These are phyloP conservation scores for Protophormia terraenovae DNA, from an alignment of 2,888 invertebrate species.

Conservation along the genomic window DNA sequence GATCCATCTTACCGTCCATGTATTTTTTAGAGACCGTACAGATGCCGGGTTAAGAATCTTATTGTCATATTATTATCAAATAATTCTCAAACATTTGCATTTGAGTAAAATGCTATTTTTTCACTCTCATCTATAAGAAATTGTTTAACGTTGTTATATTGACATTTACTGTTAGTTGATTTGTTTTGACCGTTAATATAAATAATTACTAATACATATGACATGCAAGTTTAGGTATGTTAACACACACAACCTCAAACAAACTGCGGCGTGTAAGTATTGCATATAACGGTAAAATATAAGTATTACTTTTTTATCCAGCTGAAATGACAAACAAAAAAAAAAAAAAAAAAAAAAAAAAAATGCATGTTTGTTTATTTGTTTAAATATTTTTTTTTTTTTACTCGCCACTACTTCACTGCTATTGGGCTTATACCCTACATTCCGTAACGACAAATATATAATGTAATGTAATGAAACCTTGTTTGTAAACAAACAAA, in stretches of 20 bases:
- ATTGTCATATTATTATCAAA: too few relatives aligned
- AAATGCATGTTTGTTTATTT: neutral
- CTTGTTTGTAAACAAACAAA: too few relatives aligned
- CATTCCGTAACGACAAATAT: neutral
- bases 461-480: too few relatives aligned
- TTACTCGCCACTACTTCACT: too few relatives aligned
- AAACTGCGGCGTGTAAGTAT: too few relatives aligned
- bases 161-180: constrained; percentile 22
- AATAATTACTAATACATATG: neutral
- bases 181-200: constrained; percentile 34
- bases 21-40: too few relatives aligned
- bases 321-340: too few relatives aligned
- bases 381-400: neutral
- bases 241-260: neutral
- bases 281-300: too few relatives aligned
- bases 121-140: neutral
- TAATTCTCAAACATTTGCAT: neutral
- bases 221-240: neutral
- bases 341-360: too few relatives aligned
- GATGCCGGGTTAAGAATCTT: too few relatives aligned
- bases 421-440: neutral
- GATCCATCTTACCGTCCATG: too few relatives aligned
- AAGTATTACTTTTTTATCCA: too few relatives aligned
- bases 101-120: neutral
- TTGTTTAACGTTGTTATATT: neutral